These are phyloP conservation scores for Sylvia atricapilla DNA, from an alignment of 2,113 vertebrate species.

Conservation along the genomic window DNA sequence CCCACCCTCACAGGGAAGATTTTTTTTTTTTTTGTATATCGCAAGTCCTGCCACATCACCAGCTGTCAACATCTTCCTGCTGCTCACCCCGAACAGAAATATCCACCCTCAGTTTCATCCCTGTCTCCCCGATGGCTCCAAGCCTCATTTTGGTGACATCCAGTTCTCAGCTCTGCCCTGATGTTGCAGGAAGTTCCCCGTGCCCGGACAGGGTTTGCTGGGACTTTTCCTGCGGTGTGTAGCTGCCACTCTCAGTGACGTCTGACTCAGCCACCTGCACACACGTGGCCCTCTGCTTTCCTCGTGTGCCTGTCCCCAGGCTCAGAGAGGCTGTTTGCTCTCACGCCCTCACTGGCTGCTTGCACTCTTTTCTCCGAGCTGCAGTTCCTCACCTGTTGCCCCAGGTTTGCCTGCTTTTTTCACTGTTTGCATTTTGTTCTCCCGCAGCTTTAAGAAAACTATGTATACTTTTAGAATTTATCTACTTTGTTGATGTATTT, in stretches of 20 bases:
- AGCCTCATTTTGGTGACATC: rapidly evolving
- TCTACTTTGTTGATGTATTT: no score
- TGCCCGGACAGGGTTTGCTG: rapidly evolving
- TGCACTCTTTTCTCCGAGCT: neutral
- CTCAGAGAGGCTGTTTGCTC: neutral
- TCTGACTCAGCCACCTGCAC: neutral
- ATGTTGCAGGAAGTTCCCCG: rapidly evolving
- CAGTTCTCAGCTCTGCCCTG: neutral
- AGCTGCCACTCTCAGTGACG: neutral
- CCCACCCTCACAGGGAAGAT: neutral
- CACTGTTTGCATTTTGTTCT: no score
- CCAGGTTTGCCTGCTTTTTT: no score
- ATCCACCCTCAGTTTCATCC: neutral
- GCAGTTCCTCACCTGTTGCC: neutral
- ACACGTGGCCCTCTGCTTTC: neutral
- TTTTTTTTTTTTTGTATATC: neutral
- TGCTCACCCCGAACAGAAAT: neutral
- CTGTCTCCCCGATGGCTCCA: neutral
- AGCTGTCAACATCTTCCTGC: neutral
- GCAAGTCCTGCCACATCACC: neutral
- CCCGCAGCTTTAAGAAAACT: no score
- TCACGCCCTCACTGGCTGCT: neutral
- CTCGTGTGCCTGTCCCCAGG: neutral
- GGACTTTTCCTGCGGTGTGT: neutral
- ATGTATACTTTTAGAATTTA: no score